Evolutionary conservation across 2,797 vertebrate genomes (phyloP), one percentile per base, ranked within the genome.

Genomic region (Thamnophis elegans): DNA sequence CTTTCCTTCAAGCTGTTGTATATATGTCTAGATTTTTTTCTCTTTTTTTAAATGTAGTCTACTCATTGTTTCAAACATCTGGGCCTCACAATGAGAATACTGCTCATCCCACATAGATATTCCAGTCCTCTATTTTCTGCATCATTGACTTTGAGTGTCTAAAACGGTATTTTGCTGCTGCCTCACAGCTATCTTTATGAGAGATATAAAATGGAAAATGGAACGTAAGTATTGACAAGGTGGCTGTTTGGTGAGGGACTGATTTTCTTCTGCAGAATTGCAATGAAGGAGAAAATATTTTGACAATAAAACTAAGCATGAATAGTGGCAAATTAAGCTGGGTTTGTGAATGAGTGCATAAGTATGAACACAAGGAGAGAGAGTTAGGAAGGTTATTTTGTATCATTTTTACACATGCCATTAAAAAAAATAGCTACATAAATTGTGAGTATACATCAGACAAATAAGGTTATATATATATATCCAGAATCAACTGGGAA

Each of bases 91-190:
- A 85, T 28, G 36, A 96, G 89, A 90, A 94, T 60, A 95, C 56
- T 60, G 68, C 13, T 55, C 42, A 90, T 95, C 95, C 94, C 92
- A 93, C 95, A 96, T 92, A 91, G 60, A 95, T n/a, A 94, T 93
- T 94, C 60, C 92, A 88, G 28, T 95, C 96, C 92, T 94, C 93
- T 94, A 78, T 95, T 96, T 94, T 92, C 92, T 96, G 93, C 93
- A 95, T 92, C 93, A 95, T 93, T 97, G 96, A 94, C 78, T 98
- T 96, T 94, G 93, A 97, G 89, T 93, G 91, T 92, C 93, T 94
- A 88, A 78, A 96, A 95, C 53, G 94, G 55, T 90, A 94, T 95
- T 96, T 96, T 96, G 94, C 93, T 97, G 92, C 54, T 93, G 88
- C 95, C 94, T 88, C 32, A 54, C 94, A 93, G 92, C 90, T 93